Evolutionary conservation across 2,888 invertebrate species (phyloP).

Genomic region (Camponotus fellah): DNA sequence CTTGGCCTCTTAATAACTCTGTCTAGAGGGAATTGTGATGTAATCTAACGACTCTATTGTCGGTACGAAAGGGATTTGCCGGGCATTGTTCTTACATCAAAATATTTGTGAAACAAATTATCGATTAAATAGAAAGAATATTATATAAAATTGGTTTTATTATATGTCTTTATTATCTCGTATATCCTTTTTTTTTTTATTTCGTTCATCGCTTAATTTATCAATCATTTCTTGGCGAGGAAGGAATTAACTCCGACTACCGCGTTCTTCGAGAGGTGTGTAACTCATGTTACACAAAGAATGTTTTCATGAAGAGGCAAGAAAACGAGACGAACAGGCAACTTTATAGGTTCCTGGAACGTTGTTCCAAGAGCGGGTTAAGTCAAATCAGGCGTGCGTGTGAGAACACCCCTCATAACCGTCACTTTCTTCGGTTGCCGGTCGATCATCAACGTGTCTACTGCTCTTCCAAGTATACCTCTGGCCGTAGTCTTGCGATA

Average conservation of each 20-base stretch:
- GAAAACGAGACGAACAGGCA: conserved; percentile 9
- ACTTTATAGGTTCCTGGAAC: conserved; percentile 73
- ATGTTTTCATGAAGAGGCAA: not conserved
- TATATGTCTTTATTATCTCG: no score
- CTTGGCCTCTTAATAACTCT: conserved; percentile 63
- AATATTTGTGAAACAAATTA: not conserved
- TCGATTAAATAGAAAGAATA: not conserved
- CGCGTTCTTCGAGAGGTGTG: not conserved
- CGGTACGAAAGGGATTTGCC: conserved; percentile 10
- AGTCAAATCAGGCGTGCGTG: conserved; percentile 69
- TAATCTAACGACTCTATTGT: conserved; percentile 49
- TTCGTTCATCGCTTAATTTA: not conserved
- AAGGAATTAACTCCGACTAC: not conserved
- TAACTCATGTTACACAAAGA: conserved; percentile 7
- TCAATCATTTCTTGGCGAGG: not conserved
- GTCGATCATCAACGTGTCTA: conserved; percentile 67
- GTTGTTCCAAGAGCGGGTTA: conserved; percentile 51
- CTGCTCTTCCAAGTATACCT: conserved; percentile 64
- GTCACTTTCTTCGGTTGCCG: conserved; percentile 68
- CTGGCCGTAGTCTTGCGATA: conserved; percentile 46
- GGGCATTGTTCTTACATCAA: not conserved
- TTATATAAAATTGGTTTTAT: not conserved
- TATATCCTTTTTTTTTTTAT: not conserved
- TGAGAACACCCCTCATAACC: conserved; percentile 68
- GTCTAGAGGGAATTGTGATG: conserved; percentile 56